Percentiles rank a stretch among this genome's conserved stretches.
phyloP scores from a whole-genome alignment of 64 coral and sea anemone genomes.

The Stichodactyla helianthus region DNA sequence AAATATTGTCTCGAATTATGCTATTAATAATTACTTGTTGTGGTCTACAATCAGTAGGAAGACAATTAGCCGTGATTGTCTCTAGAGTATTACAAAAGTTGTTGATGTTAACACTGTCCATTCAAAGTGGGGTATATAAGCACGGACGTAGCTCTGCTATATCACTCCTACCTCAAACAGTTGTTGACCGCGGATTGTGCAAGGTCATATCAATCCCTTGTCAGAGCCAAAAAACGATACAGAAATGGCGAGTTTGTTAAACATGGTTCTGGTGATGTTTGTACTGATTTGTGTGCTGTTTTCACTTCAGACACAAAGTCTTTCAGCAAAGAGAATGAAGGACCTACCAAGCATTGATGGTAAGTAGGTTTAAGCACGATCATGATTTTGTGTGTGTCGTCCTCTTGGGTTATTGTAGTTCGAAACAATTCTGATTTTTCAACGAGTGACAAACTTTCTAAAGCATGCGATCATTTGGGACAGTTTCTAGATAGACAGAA shows the following conservation, averaged over 20 bases:
- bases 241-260: constrained; percentile 1
- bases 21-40: constrained; percentile 10
- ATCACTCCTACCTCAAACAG: background rate
- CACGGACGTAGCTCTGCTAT: background rate
- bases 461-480: no score
- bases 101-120: constrained; percentile 1
- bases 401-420: no score
- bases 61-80: background rate
- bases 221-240: background rate
- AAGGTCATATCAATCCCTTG: background rate
- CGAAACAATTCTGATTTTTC: no score
- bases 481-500: no score
- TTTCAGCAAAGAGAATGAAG: background rate
- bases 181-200: background rate
- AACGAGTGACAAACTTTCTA: no score
- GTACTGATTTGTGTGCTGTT: background rate
- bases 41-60: background rate
- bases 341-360: background rate
- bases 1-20: background rate
- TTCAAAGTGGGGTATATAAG: background rate
- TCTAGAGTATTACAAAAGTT: background rate
- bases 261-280: background rate
- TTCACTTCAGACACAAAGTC: background rate
- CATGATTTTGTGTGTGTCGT: no score
- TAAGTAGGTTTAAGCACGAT: background rate